These are phyloP conservation scores for Rhopalosiphum nymphaeae DNA, from an alignment of 2,888 invertebrate genomes.

Conservation along the genomic window DNA sequence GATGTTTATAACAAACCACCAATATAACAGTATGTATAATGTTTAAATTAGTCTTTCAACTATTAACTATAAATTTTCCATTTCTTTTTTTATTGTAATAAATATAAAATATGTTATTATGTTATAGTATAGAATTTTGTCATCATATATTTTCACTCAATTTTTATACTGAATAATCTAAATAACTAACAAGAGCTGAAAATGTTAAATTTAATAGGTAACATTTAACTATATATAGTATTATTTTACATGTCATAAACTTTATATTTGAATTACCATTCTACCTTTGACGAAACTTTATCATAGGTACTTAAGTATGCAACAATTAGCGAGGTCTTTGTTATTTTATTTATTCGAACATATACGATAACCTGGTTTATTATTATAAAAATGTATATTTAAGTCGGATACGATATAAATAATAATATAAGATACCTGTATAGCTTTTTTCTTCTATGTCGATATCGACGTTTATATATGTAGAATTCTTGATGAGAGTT, in stretches of 20 bases:
- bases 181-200: not conserved
- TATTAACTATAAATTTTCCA: not conserved
- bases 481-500: not conserved
- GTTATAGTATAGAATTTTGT: not conserved
- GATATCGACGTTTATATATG: not conserved
- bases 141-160: not conserved
- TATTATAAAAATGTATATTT: not conserved
- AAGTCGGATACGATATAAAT: not conserved
- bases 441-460: not conserved
- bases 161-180: not conserved
- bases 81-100: no score
- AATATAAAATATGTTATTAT: not conserved
- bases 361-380: not conserved
- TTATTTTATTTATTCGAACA: not conserved
- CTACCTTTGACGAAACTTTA: not conserved
- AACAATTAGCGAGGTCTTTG: not conserved
- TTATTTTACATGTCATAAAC: not conserved
- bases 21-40: not conserved
- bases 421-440: not conserved
- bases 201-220: not conserved
- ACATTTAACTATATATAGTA: not conserved
- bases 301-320: not conserved
- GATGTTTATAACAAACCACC: not conserved
- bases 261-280: not conserved
- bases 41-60: not conserved